Evolutionary conservation across 2,797 vertebrate genomes (phyloP).

Genomic region (Phaenicophaeus curvirostris): DNA sequence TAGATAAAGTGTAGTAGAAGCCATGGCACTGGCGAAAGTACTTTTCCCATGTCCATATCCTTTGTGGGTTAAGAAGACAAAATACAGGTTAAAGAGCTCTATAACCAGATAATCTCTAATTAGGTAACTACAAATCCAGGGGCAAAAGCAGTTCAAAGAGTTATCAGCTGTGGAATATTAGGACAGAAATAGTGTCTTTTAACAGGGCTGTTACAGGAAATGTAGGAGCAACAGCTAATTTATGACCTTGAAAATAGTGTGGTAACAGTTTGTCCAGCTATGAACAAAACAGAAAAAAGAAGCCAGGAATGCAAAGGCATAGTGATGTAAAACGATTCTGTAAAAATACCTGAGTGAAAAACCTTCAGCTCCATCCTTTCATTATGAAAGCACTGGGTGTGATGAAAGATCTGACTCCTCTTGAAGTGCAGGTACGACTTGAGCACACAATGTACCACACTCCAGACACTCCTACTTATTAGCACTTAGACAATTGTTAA

Average conservation of each 20-base stretch:
- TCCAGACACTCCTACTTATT: neutral
- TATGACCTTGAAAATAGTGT: neutral
- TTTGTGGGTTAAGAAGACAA: neutral
- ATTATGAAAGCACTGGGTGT: neutral
- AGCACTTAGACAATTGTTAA: conserved; percentile 4
- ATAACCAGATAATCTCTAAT: neutral
- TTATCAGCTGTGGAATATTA: neutral
- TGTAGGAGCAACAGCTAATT: neutral
- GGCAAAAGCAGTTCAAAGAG: neutral
- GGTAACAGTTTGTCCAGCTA: neutral
- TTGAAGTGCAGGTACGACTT: rapidly evolving
- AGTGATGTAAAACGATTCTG: neutral
- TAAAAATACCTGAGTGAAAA: neutral
- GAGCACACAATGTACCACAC: neutral
- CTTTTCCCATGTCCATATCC: neutral
- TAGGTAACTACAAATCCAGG: neutral
- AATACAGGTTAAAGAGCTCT: neutral
- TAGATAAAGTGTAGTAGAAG: neutral
- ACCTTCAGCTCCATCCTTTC: neutral
- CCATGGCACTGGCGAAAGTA: neutral
- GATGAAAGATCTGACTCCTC: neutral
- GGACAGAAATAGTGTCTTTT: neutral
- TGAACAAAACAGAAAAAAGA: neutral
- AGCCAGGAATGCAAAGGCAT: neutral
- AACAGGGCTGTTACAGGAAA: neutral